These are phyloP conservation scores for Achlya flavicornis DNA, from an alignment of 2,888 invertebrate genomes.

Conservation along the genomic window DNA sequence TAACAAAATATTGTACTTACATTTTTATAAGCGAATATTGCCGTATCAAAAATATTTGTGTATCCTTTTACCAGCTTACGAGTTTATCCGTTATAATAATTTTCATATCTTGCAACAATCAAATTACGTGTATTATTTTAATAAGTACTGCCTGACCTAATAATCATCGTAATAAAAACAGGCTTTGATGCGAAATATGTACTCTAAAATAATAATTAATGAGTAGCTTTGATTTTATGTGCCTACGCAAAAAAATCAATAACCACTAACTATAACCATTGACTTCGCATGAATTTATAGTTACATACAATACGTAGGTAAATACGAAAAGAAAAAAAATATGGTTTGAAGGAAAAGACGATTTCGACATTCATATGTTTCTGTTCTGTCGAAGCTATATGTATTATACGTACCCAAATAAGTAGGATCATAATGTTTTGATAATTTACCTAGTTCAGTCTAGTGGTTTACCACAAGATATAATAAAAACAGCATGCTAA, in stretches of 20 bases:
- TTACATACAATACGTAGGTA: neutral
- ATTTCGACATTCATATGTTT: too few relatives aligned
- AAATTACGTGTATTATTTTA: neutral
- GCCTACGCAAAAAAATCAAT: neutral
- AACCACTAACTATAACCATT: conserved; percentile 1
- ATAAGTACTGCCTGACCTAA: neutral
- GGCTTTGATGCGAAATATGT: neutral
- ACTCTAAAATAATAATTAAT: neutral
- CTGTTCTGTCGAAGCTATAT: too few relatives aligned
- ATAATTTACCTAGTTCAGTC: too few relatives aligned
- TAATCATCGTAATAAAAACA: neutral
- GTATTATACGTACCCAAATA: too few relatives aligned
- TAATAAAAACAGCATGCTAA: too few relatives aligned
- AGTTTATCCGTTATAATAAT: neutral
- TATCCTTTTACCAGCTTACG: neutral
- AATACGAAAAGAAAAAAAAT: too few relatives aligned
- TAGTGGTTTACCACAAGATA: too few relatives aligned
- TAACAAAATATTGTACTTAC: neutral
- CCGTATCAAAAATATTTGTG: neutral
- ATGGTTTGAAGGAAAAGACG: too few relatives aligned
- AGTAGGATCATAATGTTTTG: too few relatives aligned
- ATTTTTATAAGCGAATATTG: neutral
- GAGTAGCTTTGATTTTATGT: neutral
- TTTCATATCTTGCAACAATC: neutral
- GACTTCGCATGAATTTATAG: neutral